Evolutionary conservation across 1,140 invertebrate species (phyloP), one percentile per base, ranked within the genome.

Genomic region (Cotesia vestalis): DNA sequence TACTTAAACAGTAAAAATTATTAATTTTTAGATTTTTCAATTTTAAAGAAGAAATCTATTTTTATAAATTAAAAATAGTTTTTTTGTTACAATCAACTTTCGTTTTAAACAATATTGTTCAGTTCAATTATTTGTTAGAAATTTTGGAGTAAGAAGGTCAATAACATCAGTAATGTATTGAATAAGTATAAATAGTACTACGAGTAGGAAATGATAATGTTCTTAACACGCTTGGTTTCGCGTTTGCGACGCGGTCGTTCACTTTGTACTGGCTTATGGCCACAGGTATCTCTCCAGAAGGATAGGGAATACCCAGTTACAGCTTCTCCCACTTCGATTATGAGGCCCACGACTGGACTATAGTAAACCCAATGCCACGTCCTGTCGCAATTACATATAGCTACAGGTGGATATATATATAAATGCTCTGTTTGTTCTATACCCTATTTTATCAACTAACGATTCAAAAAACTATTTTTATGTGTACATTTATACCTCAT

Each of bases 181-280:
- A 36, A 68, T 20, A 55, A 57, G 38, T 36, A 11, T 14, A 17
- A 36, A 68, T 14, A 4, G 27, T 68, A 53, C 51, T 57, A 27
- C 1, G 4, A 68, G 20, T 17, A 52, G n/a, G 38, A 34, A 36
- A n/a, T 38, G 34, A 60, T 69, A 35, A 61, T 69, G 14, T 14
- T 69, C 46, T 38, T 9, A 27, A 55, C 60, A 46, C 57, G 59
- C 71, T 74, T 77, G 77, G 75, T 62, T 68, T 66, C 38, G 36
- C 36, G 52, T 76, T 79, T 51, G 66, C 78, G 73, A 73, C 64
- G 78, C 79, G 80, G 80, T 81, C 80, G 80, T 81, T 81, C 80
- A 81, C 80, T 81, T 78, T 77, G 74, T 69, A 81, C 80, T 81
- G 79, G 73, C 78, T 78, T 66, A 75, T 74, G 73, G 51, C 73